Base-by-base conservation (phyloP, 2,113 vertebrate species). In the Cnemophilus loriae region DNA sequence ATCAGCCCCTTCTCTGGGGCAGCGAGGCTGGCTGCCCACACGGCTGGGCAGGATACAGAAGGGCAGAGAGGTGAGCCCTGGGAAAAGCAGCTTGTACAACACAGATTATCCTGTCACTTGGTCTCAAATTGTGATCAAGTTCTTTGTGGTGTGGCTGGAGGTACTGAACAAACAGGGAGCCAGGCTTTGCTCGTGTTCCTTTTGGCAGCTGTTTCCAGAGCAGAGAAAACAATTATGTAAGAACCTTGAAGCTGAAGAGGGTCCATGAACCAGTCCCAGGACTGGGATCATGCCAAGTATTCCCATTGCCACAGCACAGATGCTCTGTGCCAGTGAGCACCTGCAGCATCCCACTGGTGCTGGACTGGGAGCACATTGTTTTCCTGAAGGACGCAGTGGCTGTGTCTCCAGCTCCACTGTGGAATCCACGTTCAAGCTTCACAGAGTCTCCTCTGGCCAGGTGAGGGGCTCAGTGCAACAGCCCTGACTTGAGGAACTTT, bases 371-470 rank as follows among this genome's bases (percentile, higher is more conserved):
- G 33, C 32, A 52, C 9, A 2, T 1, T 35, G 42, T 11, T 63
- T 56, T 69, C 74, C 74, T n/a, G 49, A 50, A 24, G 49, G 42
- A 35, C 24, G 16, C 68, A 19, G 55, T 10, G 22, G 22, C 30
- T 30, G 0, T 2, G 16, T 26, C 68, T 53, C 44, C 50, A 57
- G 37, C 26, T 32, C 42, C 61, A 33, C 30, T 17, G 1, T 52
- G 46, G 59, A 55, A 60, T 47, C 52, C 47, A 20, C 23, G 35
- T 37, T 47, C 23, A 13, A 42, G 27, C 47, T 26, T 42, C 68
- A 46, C 4, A 9, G 23, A 32, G 32, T 19, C 96, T 83, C 96
- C 98, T 96, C 96, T 98, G 56, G 98, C 98, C 94, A 98, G 89
- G 23, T 33, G 33, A 81, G 52, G 60, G 27, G 17, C 44, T 74